Conservation (phyloP, 2,113 vertebrate genomes). For the Pollachius pollachius region DNA sequence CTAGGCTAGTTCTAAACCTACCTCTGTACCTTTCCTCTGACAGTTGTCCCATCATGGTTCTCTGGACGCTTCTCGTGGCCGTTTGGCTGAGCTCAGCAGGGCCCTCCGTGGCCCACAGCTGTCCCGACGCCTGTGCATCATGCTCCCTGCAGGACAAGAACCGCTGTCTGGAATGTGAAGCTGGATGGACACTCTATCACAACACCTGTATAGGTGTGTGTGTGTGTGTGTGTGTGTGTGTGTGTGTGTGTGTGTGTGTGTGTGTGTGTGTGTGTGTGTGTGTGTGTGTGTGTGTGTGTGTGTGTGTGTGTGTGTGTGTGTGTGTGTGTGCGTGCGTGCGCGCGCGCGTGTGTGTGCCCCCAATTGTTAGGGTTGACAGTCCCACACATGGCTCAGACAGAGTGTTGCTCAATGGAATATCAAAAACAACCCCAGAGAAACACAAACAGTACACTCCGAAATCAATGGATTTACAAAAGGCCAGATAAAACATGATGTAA, state of each 20-base stretch:
- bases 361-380: too few relatives aligned
- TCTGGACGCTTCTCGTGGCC: conserved; percentile 30
- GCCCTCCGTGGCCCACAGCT: conserved; percentile 36
- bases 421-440: too few relatives aligned
- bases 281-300: conserved; percentile 12
- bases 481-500: too few relatives aligned
- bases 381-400: too few relatives aligned
- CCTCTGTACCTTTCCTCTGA: too few relatives aligned
- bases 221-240: background rate
- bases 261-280: conserved; percentile 1
- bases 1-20: too few relatives aligned
- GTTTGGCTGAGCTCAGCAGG: conserved; percentile 39
- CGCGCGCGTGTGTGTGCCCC: too few relatives aligned
- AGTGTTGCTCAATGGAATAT: too few relatives aligned
- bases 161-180: conserved; percentile 83
- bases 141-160: conserved; percentile 82
- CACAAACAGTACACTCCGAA: too few relatives aligned
- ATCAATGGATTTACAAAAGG: too few relatives aligned
- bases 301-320: background rate
- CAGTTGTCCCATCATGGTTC: too few relatives aligned
- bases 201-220: conserved; percentile 84
- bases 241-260: conserved; percentile 11
- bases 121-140: conserved; percentile 74
- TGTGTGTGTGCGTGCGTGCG: too few relatives aligned
- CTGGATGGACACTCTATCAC: conserved; percentile 86